A percentile compares a stretch with the other conserved stretches of the same genome.
Conservation (phyloP, 2,888 invertebrate species). For the Amphipoea lucens region DNA sequence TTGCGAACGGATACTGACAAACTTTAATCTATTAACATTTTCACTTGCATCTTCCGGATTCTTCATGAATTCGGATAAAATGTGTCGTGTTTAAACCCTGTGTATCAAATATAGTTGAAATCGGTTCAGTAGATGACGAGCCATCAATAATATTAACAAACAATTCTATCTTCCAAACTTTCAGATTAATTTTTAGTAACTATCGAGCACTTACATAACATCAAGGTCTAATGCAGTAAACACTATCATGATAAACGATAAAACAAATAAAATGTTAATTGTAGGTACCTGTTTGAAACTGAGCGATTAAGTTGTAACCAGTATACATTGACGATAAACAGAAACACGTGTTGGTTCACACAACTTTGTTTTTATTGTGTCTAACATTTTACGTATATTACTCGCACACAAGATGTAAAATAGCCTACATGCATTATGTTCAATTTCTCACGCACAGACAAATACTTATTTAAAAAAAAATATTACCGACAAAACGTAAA, state of each 20-base stretch:
- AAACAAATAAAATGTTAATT: too few relatives aligned
- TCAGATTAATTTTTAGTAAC: neutral
- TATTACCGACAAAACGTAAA: too few relatives aligned
- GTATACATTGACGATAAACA: constrained; percentile 31
- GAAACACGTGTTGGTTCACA: constrained; percentile 25
- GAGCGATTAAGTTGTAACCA: constrained; percentile 17
- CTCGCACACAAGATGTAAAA: neutral
- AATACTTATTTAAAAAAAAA: neutral
- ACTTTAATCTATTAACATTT: neutral
- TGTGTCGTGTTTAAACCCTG: neutral
- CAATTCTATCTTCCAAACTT: too few relatives aligned
- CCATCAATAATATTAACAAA: neutral
- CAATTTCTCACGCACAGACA: neutral
- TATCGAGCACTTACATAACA: neutral
- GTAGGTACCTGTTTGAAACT: too few relatives aligned
- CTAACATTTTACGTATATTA: neutral
- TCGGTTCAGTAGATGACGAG: neutral
- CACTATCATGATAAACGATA: too few relatives aligned
- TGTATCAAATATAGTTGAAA: neutral
- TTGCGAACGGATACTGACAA: neutral
- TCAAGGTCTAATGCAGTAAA: neutral
- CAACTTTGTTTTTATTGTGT: constrained; percentile 11
- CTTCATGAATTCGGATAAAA: neutral
- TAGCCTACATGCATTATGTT: too few relatives aligned
- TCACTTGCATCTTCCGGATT: neutral